A percentile compares a stretch with the other conserved stretches of the same genome.
Conservation (phyloP, 2,113 vertebrate species). For the Malurus elegans region DNA sequence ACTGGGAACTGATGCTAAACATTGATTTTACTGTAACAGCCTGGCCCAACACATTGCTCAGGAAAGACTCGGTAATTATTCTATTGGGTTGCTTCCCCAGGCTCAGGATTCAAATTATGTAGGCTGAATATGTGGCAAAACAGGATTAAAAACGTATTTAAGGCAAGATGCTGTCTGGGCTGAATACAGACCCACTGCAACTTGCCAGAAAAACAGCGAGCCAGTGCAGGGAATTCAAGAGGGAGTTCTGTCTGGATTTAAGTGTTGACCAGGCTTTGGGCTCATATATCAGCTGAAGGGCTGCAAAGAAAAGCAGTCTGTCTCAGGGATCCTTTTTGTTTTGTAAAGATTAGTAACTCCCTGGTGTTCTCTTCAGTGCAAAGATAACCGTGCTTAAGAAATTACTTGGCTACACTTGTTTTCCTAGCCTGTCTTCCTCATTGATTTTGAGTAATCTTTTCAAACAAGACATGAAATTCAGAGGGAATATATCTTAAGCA, state of each 20-base stretch:
- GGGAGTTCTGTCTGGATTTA: constrained; percentile 12
- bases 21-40: constrained; percentile 4
- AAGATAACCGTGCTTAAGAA: constrained; percentile 31
- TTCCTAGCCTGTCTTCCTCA: constrained; percentile 26
- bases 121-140: constrained; percentile 19
- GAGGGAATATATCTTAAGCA: background rate
- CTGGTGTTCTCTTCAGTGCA: background rate
- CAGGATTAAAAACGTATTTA: constrained; percentile 19
- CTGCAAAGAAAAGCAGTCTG: background rate
- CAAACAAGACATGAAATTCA: constrained; percentile 50
- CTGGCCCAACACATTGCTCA: background rate
- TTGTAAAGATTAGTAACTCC: constrained; percentile 47
- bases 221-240: background rate
- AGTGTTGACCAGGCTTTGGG: constrained; percentile 1
- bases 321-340: constrained; percentile 27
- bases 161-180: background rate
- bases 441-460: constrained; percentile 55
- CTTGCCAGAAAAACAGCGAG: background rate
- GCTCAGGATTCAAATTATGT: constrained; percentile 35
- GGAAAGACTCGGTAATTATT: background rate
- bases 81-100: background rate
- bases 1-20: background rate
- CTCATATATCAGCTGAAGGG: constrained; percentile 18
- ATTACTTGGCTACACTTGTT: constrained; percentile 48
- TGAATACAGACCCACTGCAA: background rate